Conservation (phyloP, 2,888 invertebrate genomes). For the Lasioglossum villosulum region DNA sequence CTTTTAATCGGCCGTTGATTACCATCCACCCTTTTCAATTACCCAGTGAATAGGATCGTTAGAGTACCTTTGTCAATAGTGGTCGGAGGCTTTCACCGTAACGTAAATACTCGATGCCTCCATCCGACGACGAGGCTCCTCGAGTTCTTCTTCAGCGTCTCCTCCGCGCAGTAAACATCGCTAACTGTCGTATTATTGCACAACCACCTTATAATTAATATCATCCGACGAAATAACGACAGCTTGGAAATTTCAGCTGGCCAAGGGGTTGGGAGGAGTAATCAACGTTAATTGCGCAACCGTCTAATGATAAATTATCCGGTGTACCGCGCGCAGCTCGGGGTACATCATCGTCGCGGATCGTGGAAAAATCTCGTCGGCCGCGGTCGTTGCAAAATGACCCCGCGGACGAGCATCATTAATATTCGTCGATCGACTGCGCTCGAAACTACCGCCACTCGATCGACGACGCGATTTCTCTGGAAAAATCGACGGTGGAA, state of each 20-base stretch:
- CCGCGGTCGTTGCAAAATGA: conserved; percentile 45
- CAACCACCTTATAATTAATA: conserved; percentile 63
- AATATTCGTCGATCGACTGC: conserved; percentile 54
- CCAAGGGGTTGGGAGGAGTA: conserved; percentile 38
- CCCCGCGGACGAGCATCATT: conserved; percentile 51
- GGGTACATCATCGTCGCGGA: conserved; percentile 3
- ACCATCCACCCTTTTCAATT: background rate
- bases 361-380: conserved; percentile 41
- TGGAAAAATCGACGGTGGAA: conserved; percentile 2
- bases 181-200: conserved; percentile 51
- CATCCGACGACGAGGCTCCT: background rate
- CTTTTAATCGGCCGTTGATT: background rate
- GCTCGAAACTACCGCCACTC: conserved; percentile 18
- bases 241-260: conserved; percentile 47
- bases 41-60: conserved; percentile 11
- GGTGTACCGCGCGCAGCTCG: conserved; percentile 16
- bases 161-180: conserved; percentile 18
- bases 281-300: conserved; percentile 70
- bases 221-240: conserved; percentile 47
- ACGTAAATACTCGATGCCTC: background rate
- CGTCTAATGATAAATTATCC: conserved; percentile 70
- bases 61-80: background rate
- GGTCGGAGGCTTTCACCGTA: background rate
- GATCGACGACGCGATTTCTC: background rate
- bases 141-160: background rate